phyloP scores from a whole-genome alignment of 2,113 vertebrate species.

The Bothrops jararaca region DNA sequence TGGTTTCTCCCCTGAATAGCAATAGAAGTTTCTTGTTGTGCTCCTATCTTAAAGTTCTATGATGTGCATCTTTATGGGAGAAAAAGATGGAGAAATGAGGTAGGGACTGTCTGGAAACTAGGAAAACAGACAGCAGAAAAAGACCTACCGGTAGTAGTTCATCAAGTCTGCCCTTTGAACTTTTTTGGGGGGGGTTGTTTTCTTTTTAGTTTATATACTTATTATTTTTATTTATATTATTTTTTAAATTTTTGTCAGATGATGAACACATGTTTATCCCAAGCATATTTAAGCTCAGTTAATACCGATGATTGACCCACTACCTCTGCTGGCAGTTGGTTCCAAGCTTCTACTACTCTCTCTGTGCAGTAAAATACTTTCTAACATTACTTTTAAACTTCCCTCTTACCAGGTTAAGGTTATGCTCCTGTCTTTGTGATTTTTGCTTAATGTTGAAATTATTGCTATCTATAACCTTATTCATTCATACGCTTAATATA shows the following conservation, averaged over 20 bases:
- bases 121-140: not conserved
- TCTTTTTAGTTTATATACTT: too few species aligned
- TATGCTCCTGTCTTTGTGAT: not conserved
- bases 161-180: not conserved
- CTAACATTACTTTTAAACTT: not conserved
- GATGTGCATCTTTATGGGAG: not conserved
- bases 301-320: not conserved
- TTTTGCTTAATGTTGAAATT: not conserved
- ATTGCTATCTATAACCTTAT: not conserved
- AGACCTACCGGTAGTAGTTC: not conserved
- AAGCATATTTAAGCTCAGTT: not conserved
- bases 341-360: not conserved
- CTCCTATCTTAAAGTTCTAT: not conserved
- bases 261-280: not conserved
- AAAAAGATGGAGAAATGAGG: not conserved
- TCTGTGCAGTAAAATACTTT: not conserved
- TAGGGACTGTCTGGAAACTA: not conserved
- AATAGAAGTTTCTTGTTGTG: not conserved
- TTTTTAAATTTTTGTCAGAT: not conserved
- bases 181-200: not conserved
- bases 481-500: not conserved
- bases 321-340: not conserved
- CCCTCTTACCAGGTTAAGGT: not conserved
- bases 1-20: not conserved
- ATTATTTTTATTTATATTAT: not conserved